Percentiles rank a stretch among this genome's conserved stretches.
phyloP scores from a whole-genome alignment of 2,797 vertebrate genomes.

The Onychomys torridus region DNA sequence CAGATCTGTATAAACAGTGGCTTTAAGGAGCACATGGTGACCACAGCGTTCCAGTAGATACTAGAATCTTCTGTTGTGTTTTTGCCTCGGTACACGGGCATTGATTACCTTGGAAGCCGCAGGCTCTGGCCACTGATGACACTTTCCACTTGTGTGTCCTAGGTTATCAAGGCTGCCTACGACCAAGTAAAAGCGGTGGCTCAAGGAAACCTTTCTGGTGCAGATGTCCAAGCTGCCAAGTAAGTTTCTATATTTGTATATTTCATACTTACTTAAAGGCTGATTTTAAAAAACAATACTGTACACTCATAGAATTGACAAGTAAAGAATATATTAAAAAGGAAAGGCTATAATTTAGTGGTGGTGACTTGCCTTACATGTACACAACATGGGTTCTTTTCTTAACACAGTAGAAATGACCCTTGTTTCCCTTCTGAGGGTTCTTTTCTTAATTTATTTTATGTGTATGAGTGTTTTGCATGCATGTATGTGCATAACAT shows the following conservation, averaged over 20 bases:
- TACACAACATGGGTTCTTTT: not conserved
- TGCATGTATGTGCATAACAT: not conserved
- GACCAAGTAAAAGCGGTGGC: constrained; percentile 92
- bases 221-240: constrained; percentile 94
- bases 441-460: not conserved
- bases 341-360: not conserved
- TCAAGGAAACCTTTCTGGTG: constrained; percentile 91
- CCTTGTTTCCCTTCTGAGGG: not conserved
- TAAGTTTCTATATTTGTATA: constrained; percentile 90
- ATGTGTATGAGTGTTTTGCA: not conserved
- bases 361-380: not conserved
- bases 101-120: not conserved
- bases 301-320: not conserved
- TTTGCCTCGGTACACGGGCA: not conserved
- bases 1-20: not conserved
- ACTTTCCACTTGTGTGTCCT: constrained; percentile 24
- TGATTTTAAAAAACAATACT: not conserved
- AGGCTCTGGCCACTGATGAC: not conserved
- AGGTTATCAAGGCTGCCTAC: constrained; percentile 96
- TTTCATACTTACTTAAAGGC: constrained; percentile 27
- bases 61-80: not conserved
- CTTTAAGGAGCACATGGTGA: not conserved
- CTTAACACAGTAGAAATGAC: not conserved
- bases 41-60: not conserved
- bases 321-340: constrained; percentile 30